Percentiles rank a stretch among this genome's conserved stretches.
These are phyloP conservation scores for Noctua fimbriata DNA, from an alignment of 2,888 invertebrate genomes.

Conservation along the genomic window DNA sequence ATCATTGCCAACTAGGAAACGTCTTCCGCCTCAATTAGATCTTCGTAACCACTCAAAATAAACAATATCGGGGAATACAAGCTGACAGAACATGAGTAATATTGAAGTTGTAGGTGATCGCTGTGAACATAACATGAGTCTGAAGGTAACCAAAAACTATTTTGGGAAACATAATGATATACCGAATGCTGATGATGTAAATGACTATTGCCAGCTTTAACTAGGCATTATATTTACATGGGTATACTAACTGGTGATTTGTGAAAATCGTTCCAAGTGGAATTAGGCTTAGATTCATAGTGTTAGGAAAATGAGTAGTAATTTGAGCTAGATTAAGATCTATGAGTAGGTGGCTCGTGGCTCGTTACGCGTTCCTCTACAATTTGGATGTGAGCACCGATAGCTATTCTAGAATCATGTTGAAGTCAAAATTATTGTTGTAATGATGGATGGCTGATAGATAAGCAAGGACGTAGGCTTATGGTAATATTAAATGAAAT, in stretches of 20 bases:
- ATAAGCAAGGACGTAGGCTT: no score
- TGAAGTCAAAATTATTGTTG: neutral
- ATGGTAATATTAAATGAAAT: neutral
- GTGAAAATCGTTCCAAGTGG: slow-evolving; percentile 19
- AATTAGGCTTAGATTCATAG: slow-evolving; percentile 4
- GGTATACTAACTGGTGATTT: slow-evolving; percentile 26
- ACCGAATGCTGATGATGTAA: slow-evolving; percentile 1
- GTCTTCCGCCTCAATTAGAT: neutral
- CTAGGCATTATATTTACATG: neutral
- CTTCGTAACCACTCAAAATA: neutral
- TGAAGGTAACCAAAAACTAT: slow-evolving; percentile 11
- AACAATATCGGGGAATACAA: neutral
- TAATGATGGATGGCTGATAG: neutral
- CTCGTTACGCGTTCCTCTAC: slow-evolving; percentile 37
- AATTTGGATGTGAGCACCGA: slow-evolving; percentile 32
- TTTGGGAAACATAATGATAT: neutral
- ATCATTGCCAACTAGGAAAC: neutral
- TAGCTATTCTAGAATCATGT: neutral
- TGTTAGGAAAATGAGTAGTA: slow-evolving; percentile 39
- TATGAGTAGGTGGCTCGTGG: slow-evolving; percentile 14
- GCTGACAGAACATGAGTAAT: neutral
- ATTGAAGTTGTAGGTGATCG: neutral
- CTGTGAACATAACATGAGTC: neutral
- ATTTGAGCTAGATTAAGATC: slow-evolving; percentile 51
- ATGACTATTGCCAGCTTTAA: slow-evolving; percentile 2